Evolutionary conservation across 1,140 invertebrate species (phyloP).

Genomic region (Sesamia nonagrioides): DNA sequence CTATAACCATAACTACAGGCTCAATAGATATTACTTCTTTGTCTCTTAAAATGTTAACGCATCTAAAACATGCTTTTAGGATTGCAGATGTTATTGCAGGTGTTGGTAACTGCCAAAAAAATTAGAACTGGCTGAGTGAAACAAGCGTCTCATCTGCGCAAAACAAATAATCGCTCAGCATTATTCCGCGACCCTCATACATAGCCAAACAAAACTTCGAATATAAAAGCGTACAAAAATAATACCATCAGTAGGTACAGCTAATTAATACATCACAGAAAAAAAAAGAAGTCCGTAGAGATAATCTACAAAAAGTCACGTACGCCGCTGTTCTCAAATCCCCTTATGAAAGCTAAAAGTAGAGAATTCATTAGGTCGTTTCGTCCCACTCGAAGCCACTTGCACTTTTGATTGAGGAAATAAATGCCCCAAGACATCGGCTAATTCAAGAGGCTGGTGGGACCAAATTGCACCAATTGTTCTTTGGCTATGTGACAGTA

Average conservation of each 20-base stretch:
- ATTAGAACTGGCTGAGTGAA: too few relatives aligned
- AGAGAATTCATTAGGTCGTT: constrained; percentile 82
- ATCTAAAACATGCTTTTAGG: too few relatives aligned
- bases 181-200: too few relatives aligned
- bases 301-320: constrained; percentile 50
- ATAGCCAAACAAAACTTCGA: neutral
- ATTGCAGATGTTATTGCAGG: too few relatives aligned
- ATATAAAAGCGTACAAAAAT: neutral
- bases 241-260: neutral
- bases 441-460: constrained; percentile 75
- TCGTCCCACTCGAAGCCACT: constrained; percentile 73
- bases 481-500: constrained; percentile 57
- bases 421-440: constrained; percentile 76
- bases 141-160: too few relatives aligned
- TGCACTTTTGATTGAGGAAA: constrained; percentile 82
- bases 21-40: too few relatives aligned
- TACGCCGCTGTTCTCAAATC: constrained; percentile 33
- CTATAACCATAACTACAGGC: too few relatives aligned
- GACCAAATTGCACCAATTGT: constrained; percentile 75
- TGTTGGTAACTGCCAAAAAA: too few relatives aligned
- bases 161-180: too few relatives aligned
- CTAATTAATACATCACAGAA: constrained; percentile 6
- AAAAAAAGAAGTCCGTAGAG: constrained; percentile 12
- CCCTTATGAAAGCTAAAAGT: constrained; percentile 61
- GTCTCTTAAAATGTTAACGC: too few relatives aligned